Conservation (phyloP, 2,797 vertebrate species). For the Myotis findleyi region DNA sequence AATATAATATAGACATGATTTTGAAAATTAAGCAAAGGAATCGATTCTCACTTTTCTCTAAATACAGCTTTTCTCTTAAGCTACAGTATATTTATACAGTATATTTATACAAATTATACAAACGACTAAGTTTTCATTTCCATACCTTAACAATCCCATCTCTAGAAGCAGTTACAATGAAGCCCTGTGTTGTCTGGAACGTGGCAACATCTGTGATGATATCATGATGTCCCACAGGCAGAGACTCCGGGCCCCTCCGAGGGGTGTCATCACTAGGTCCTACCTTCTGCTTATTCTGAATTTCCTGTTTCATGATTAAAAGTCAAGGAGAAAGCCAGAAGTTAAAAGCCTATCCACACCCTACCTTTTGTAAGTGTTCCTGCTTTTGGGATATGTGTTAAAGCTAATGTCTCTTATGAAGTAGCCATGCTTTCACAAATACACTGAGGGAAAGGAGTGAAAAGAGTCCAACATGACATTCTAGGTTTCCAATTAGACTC, state of each 20-base stretch:
- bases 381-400: not conserved
- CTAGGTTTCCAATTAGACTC: not conserved
- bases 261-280: constrained; percentile 94
- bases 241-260: constrained; percentile 94
- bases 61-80: constrained; percentile 76
- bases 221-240: constrained; percentile 98
- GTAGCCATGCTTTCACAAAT: not conserved
- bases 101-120: constrained; percentile 83
- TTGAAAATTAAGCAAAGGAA: constrained; percentile 56
- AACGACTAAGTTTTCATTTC: constrained; percentile 89
- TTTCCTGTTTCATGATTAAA: constrained; percentile 90
- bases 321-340: constrained; percentile 35
- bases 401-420: not conserved
- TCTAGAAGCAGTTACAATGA: constrained; percentile 97
- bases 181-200: constrained; percentile 98
- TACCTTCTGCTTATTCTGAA: constrained; percentile 97
- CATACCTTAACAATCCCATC: constrained; percentile 99
- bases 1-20: constrained; percentile 68
- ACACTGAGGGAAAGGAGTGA: not conserved
- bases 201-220: constrained; percentile 98
- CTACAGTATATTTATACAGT: constrained; percentile 79
- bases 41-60: constrained; percentile 70
- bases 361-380: not conserved
- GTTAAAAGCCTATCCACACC: not conserved
- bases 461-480: not conserved